Base-by-base conservation (phyloP, 2,888 invertebrate species). In the Atrina japonica region DNA sequence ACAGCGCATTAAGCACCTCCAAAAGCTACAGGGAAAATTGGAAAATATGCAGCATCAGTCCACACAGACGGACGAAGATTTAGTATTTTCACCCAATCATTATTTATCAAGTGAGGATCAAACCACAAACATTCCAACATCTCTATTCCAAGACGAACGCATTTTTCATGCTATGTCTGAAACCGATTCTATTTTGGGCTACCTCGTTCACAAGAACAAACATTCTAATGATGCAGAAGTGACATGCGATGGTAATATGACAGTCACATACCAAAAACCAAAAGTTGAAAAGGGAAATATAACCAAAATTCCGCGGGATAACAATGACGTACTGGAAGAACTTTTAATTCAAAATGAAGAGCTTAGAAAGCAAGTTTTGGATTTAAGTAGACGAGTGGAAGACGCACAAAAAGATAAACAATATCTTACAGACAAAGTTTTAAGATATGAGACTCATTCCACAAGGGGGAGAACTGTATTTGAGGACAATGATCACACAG, bases 311-410 rank as follows among this genome's bases (percentile, higher is more conserved):
- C 84, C 86, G 3, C 87, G 84, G 69, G 83, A 84, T 49, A 86
- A 88, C 49, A 82, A 84, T 61, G 70, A 59, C n/a, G 65, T 86
- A 18, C 83, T 87, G 3, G 86, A 88, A 63, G 88, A 88, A 65
- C 72, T 90, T 55, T 69, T 75, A 21, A 70, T 78, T n/a, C 81
- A 88, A 66, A 89, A 88, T 70, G 82, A 83, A 6, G 87, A 87
- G 30, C 81, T 90, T 29, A 76, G 86, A 14, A 75, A 75, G 61
- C 86, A 87, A 70, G 79, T 89, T 3, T 70, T 80, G 21, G 72
- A 83, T 35, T 71, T 89, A 25, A 60, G 88, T 18, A 81, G 79
- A 50, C 87, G 88, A 55, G 52, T 84, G 3, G 88, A 88, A 40
- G 77, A 78, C 25, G 63, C 73, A 6, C 80, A 77, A 56, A 72